A percentile compares a stretch with the other conserved stretches of the same genome.
Conservation (phyloP, 2,113 vertebrate species). For the Carassius gibelio region DNA sequence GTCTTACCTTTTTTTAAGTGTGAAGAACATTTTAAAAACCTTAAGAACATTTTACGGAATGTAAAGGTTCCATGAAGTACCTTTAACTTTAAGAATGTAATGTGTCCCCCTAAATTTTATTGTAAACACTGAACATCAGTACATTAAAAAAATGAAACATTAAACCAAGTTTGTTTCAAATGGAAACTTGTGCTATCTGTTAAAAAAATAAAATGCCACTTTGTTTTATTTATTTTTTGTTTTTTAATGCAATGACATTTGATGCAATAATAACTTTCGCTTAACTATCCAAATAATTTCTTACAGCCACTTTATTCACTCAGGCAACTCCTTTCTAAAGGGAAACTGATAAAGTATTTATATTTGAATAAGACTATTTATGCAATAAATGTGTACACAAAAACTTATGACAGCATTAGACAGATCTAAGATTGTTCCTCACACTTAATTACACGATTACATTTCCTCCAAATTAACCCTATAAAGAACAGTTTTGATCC, state of each 20-base stretch:
- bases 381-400: not conserved
- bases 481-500: not conserved
- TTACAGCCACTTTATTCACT: not conserved
- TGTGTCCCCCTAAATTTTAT: too few species aligned
- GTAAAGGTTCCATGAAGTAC: too few species aligned
- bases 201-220: not conserved
- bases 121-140: not conserved
- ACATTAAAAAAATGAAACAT: not conserved
- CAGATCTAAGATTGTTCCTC: not conserved
- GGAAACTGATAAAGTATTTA: too few species aligned
- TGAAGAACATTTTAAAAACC: too few species aligned
- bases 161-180: not conserved
- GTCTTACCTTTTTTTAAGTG: too few species aligned
- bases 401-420: not conserved
- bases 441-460: not conserved
- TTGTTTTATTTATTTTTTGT: not conserved
- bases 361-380: not conserved
- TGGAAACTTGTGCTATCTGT: not conserved
- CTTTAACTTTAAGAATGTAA: too few species aligned
- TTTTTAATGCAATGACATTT: not conserved
- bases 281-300: not conserved
- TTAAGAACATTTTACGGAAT: too few species aligned
- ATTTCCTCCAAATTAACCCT: slow-evolving; percentile 4
- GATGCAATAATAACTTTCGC: not conserved
- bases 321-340: not conserved